Percentiles rank a stretch among this genome's conserved stretches.
phyloP scores from a whole-genome alignment of 1,140 invertebrate genomes.

The Drosophila nebulosa region DNA sequence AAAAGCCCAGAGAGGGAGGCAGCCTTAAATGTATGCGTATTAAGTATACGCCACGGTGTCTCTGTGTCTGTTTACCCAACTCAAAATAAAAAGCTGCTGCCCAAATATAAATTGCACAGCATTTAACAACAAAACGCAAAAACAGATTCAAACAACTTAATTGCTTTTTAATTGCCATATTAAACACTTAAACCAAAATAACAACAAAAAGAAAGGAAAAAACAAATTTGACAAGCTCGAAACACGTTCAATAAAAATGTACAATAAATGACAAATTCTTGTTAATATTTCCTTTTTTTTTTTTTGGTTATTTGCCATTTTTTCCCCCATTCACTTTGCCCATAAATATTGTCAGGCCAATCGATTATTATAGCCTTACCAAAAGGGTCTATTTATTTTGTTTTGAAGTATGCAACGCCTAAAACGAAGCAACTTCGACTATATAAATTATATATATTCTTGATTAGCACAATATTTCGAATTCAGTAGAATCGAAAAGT shows the following conservation, averaged over 20 bases:
- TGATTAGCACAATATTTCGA: no score
- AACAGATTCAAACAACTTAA: slow-evolving; percentile 43
- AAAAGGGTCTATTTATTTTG: no score
- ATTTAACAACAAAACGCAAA: background rate
- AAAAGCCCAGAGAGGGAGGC: background rate
- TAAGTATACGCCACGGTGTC: slow-evolving; percentile 39
- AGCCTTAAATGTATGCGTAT: background rate
- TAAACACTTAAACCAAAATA: slow-evolving; percentile 1
- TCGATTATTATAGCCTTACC: no score
- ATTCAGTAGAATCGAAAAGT: no score
- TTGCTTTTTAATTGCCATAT: slow-evolving; percentile 44
- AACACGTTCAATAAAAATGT: background rate
- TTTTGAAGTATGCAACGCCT: no score
- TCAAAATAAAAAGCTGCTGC: slow-evolving; percentile 14
- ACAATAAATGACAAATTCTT: background rate
- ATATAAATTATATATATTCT: no score
- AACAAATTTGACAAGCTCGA: background rate
- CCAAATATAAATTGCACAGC: slow-evolving; percentile 26
- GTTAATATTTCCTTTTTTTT: slow-evolving; percentile 12
- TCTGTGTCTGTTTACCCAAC: slow-evolving; percentile 1
- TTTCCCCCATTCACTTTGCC: background rate
- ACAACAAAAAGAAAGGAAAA: background rate
- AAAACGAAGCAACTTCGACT: no score
- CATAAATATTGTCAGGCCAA: background rate
- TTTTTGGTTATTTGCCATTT: background rate